Evolutionary conservation across 2,797 vertebrate genomes (phyloP).

Genomic region (Scyliorhinus canicula): DNA sequence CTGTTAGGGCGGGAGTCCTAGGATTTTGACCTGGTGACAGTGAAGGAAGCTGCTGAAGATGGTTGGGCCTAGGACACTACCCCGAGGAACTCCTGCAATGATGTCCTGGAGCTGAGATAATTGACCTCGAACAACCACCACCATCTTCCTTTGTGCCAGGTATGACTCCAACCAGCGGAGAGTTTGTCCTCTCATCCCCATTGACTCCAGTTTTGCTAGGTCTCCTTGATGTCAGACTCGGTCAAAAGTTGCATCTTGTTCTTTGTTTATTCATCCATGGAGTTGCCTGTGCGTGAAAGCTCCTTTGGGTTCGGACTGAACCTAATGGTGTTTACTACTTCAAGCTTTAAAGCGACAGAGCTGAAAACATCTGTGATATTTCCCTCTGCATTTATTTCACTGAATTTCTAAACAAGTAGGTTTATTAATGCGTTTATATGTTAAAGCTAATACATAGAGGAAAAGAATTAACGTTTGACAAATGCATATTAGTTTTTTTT

Average conservation of each 20-base stretch:
- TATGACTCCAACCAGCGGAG: no score
- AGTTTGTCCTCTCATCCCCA: no score
- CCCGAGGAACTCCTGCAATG: no score
- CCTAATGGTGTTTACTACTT: background rate
- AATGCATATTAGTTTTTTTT: background rate
- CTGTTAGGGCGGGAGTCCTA: no score
- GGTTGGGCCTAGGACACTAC: no score
- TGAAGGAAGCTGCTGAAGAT: no score
- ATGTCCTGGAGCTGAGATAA: no score
- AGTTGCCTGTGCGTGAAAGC: background rate
- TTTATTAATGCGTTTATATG: background rate
- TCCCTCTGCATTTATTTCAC: background rate
- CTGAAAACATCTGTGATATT: background rate
- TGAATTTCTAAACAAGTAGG: background rate
- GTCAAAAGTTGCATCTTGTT: background rate
- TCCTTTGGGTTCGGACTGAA: background rate
- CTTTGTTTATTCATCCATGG: background rate
- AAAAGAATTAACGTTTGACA: background rate
- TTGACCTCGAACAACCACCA: no score
- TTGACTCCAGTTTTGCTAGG: no score
- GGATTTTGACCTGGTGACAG: no score
- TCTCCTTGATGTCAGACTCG: no score
- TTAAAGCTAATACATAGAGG: background rate
- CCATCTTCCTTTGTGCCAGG: no score
- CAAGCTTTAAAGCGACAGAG: background rate